Evolutionary conservation across 2,797 vertebrate species (phyloP), one percentile per base, ranked within the genome.

Genomic region (Cetoscarus ocellatus): DNA sequence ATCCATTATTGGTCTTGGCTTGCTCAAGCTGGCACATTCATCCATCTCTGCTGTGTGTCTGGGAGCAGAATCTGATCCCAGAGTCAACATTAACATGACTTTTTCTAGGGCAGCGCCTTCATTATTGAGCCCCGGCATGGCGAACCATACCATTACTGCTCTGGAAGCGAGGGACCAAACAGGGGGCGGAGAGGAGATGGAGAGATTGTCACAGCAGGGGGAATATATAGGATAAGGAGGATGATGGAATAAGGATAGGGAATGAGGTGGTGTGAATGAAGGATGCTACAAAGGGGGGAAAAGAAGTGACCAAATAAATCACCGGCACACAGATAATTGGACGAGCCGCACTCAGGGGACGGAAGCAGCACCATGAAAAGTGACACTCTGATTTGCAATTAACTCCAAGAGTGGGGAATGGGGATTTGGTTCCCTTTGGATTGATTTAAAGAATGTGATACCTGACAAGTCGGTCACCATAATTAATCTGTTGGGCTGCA

Each of bases 331-430:
- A 86, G 85, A 90, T 91, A 91, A 93, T 92, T 89, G 88, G 87
- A 91, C 61, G 53, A 77, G 80, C 75, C 34, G 63, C 83, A 85
- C 83, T 87, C 83, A 27, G 18, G 89, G 80, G 89, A 86, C 67
- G 10, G 83, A 72, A 15, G 77, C 82, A 49, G 80, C 66, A 47
- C 72, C 62, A 61, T 73, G 68, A 88, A 90, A 90, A 88, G 83
- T 86, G 89, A 90, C 87, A 86, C 73, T 10, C 74, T 88, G 77
- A 86, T 90, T 93, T 86, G 84, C 86, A 93, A 91, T 93, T 94
- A 93, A 92, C 85, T 89, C 70, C 15, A 14, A 63, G 73, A 77
- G 67, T 27, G 60, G 84, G 65, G 55, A 79, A 82, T 71, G 82
- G 66, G 77, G 75, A 85, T 85, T 80, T 55, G 49, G 73, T 72